Evolutionary conservation across 2,888 invertebrate genomes (phyloP).

Genomic region (Drepana falcataria): DNA sequence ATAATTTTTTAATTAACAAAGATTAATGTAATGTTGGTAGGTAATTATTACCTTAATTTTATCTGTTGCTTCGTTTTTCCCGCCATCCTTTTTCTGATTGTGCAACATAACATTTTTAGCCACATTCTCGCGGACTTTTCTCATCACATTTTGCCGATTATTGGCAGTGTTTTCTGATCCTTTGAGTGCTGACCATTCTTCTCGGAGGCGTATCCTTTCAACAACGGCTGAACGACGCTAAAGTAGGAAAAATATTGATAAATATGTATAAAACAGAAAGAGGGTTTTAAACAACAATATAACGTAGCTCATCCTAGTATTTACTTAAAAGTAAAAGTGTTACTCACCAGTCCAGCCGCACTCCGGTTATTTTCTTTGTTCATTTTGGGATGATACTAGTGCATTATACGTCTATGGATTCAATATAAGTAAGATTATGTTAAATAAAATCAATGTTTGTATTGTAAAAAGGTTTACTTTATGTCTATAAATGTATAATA

Average conservation of each 20-base stretch:
- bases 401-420: too few relatives aligned
- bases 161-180: slow-evolving; percentile 28
- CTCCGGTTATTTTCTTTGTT: slow-evolving; percentile 48
- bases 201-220: slow-evolving; percentile 52
- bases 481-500: too few relatives aligned
- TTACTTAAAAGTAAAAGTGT: background rate
- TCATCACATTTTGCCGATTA: slow-evolving; percentile 7
- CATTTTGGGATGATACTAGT: slow-evolving; percentile 18
- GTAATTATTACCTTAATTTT: background rate
- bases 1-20: slow-evolving; percentile 1
- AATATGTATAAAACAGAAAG: too few relatives aligned
- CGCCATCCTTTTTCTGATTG: too few relatives aligned
- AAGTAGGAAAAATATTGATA: slow-evolving; percentile 12
- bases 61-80: background rate
- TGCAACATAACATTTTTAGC: background rate
- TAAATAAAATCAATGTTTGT: too few relatives aligned
- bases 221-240: slow-evolving; percentile 63
- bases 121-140: slow-evolving; percentile 4
- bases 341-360: slow-evolving; percentile 60
- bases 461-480: too few relatives aligned
- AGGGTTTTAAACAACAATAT: background rate
- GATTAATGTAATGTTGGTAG: background rate
- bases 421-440: too few relatives aligned
- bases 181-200: slow-evolving; percentile 65
- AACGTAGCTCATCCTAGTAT: too few relatives aligned